Evolutionary conservation across 2,113 vertebrate species (phyloP).

Genomic region (Cavia aperea): DNA sequence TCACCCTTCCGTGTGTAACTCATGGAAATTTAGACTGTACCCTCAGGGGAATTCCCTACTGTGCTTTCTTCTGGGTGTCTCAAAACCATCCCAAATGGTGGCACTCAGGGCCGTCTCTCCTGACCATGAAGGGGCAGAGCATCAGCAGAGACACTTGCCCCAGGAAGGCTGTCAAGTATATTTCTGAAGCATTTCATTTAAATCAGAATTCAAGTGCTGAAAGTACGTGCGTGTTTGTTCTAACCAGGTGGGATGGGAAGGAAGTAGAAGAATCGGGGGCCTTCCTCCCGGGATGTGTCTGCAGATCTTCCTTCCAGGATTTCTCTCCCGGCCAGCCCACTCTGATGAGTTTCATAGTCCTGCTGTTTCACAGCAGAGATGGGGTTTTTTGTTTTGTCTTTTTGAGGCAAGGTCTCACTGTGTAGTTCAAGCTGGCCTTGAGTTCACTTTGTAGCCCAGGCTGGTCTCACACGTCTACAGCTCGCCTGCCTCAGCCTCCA

Average conservation of each 20-base stretch:
- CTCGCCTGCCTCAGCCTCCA: background rate
- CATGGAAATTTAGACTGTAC: background rate
- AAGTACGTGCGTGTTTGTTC: background rate
- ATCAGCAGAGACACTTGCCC: background rate
- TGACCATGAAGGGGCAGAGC: too few species aligned
- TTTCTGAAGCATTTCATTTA: background rate
- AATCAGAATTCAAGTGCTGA: background rate
- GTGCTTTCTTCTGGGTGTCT: background rate
- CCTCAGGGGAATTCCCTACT: background rate
- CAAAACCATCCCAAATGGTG: background rate
- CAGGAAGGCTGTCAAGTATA: background rate
- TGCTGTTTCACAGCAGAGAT: background rate
- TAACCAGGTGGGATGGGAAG: background rate
- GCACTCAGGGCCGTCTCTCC: background rate
- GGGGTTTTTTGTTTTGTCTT: background rate
- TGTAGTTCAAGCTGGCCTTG: background rate
- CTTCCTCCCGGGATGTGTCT: too few species aligned
- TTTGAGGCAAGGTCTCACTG: background rate
- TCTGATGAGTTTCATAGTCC: background rate
- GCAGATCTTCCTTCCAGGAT: rapidly evolving
- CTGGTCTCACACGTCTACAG: background rate
- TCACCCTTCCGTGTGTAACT: background rate
- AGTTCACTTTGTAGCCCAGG: background rate
- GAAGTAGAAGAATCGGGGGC: background rate
- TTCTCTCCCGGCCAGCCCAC: background rate